Evolutionary conservation across 2,797 vertebrate genomes (phyloP).

Genomic region (Chaunax sp.): DNA sequence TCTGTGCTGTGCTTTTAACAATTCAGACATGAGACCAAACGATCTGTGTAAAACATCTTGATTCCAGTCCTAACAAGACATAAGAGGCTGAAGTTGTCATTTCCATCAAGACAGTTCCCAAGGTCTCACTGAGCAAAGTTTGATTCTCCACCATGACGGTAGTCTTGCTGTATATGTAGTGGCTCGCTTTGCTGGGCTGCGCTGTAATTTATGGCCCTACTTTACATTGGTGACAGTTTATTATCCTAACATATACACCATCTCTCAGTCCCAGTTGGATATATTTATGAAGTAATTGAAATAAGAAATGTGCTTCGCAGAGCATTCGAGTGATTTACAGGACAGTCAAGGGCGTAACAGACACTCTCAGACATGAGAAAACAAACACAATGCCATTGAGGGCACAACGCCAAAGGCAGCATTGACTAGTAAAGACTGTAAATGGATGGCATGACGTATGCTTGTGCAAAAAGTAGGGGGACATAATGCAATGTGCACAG

Average conservation of each 20-base stretch:
- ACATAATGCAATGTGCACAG: not conserved
- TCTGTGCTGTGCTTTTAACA: constrained; percentile 15
- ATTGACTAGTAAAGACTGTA: constrained; percentile 12
- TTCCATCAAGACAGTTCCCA: constrained; percentile 49
- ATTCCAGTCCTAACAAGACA: constrained; percentile 35
- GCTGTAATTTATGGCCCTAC: constrained; percentile 56
- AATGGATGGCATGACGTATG: constrained; percentile 7
- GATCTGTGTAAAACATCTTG: no score
- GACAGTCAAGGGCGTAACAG: constrained; percentile 21
- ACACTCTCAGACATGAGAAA: constrained; percentile 16
- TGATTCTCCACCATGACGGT: constrained; percentile 35
- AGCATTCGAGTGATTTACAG: constrained; percentile 48
- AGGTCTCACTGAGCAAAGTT: constrained; percentile 57
- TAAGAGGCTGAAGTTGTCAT: constrained; percentile 50
- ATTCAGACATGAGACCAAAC: no score
- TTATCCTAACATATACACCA: constrained; percentile 38
- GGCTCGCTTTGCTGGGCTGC: constrained; percentile 21
- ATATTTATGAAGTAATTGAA: constrained; percentile 60
- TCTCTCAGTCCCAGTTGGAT: constrained; percentile 25
- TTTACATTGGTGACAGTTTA: constrained; percentile 54
- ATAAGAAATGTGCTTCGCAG: constrained; percentile 34
- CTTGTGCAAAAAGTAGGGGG: not conserved
- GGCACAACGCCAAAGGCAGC: not conserved
- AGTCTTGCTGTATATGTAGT: constrained; percentile 15
- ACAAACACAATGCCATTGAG: not conserved